Percentiles rank a stretch among this genome's conserved stretches.
These are phyloP conservation scores for Sus cebifrons DNA, from an alignment of 2,797 vertebrate genomes.

Conservation along the genomic window DNA sequence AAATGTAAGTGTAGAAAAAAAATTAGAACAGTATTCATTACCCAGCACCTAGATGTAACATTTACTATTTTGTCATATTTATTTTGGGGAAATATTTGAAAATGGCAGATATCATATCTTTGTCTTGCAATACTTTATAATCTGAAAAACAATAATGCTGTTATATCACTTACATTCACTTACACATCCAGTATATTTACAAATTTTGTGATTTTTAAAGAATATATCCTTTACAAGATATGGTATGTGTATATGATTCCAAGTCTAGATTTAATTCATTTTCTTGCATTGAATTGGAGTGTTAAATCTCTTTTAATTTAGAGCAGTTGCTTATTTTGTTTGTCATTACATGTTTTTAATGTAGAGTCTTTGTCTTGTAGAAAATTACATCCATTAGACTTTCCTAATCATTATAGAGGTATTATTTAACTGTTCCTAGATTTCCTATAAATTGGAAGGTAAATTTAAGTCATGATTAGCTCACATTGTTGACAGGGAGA, in stretches of 20 bases:
- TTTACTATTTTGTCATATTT: neutral
- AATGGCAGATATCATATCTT: neutral
- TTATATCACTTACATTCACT: neutral
- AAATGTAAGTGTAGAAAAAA: neutral
- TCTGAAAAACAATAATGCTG: neutral
- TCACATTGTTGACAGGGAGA: neutral
- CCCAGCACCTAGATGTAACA: neutral
- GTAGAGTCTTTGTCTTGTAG: neutral
- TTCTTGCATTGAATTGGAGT: neutral
- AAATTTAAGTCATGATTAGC: neutral
- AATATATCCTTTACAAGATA: neutral
- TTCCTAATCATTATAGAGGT: neutral
- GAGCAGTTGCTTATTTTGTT: neutral
- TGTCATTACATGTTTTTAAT: neutral
- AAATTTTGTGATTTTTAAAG: neutral
- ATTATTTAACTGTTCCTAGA: neutral
- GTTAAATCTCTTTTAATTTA: neutral
- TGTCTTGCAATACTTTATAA: neutral
- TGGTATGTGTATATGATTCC: neutral
- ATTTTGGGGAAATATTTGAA: conserved; percentile 19
- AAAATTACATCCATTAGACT: neutral
- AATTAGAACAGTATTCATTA: neutral
- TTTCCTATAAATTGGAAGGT: conserved; percentile 1
- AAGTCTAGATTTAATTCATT: neutral
- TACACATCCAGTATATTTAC: neutral